phyloP scores from a whole-genome alignment of 2,113 vertebrate genomes.

The Monarcha castaneiventris region DNA sequence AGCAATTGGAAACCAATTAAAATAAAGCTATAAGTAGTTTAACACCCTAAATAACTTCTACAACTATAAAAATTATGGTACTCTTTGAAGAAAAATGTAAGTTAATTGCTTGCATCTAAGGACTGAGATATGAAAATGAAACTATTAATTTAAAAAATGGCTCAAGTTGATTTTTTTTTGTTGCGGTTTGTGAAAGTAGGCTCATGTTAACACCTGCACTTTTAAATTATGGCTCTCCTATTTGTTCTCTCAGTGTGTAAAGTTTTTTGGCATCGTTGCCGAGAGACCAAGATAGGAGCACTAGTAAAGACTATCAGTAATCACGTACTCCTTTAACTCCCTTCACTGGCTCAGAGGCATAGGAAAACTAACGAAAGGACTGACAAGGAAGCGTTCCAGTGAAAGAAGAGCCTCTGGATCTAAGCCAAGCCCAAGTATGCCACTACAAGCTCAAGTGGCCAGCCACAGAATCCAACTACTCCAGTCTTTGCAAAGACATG shows the following conservation, averaged over 20 bases:
- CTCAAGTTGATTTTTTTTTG: not conserved
- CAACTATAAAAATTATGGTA: not conserved
- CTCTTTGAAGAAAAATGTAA: not conserved
- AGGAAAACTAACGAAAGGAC: not conserved
- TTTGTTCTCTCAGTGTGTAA: not conserved
- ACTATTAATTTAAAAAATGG: not conserved
- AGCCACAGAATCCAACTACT: not conserved
- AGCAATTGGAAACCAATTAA: not conserved
- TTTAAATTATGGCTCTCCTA: not conserved
- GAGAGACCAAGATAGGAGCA: not conserved
- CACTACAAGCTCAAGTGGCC: not conserved
- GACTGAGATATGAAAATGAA: not conserved
- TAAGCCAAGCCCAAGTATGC: not conserved
- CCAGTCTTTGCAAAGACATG: not conserved
- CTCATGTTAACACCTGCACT: not conserved
- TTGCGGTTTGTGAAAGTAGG: not conserved
- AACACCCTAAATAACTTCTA: not conserved
- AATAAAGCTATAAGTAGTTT: not conserved
- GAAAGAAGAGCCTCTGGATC: conserved; percentile 12
- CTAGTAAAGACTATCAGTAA: not conserved
- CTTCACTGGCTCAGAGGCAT: not conserved
- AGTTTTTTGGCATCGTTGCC: not conserved
- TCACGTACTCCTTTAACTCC: not conserved
- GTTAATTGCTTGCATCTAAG: not conserved
- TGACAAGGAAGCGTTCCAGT: not conserved